Conservation (phyloP, 2,888 invertebrate species). For the Drosophila nigritarsus region DNA sequence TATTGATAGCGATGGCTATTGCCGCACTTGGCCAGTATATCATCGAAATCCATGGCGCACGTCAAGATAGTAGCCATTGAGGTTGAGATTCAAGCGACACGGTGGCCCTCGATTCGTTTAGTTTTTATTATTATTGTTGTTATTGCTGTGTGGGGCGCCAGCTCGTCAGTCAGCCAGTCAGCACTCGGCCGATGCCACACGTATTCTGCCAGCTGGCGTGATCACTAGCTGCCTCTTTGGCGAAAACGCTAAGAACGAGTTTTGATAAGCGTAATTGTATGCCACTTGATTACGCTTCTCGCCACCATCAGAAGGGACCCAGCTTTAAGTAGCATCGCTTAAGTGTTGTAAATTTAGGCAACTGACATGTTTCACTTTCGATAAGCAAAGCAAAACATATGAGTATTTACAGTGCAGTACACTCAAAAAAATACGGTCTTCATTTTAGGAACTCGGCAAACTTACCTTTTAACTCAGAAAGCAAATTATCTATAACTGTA, state of each 20-base stretch:
- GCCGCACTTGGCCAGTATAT: conserved; percentile 86
- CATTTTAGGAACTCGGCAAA: too few species aligned
- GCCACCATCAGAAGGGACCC: neutral
- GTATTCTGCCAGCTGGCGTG: conserved; percentile 54
- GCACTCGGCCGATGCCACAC: conserved; percentile 72
- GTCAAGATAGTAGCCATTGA: conserved; percentile 5
- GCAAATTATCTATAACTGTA: too few species aligned
- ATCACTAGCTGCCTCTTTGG: conserved; percentile 28
- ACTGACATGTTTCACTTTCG: neutral
- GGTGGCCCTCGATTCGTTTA: neutral
- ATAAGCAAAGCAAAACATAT: neutral
- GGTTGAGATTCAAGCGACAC: conserved; percentile 17
- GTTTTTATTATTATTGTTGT: neutral
- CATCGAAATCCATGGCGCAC: conserved; percentile 84
- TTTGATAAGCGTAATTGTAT: conserved; percentile 17
- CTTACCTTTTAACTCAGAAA: too few species aligned
- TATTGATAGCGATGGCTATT: conserved; percentile 86
- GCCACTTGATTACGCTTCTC: neutral
- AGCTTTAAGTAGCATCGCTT: neutral
- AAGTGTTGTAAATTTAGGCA: neutral
- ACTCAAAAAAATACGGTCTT: neutral
- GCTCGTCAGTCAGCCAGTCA: conserved; percentile 8
- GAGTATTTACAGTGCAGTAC: neutral
- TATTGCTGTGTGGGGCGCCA: neutral
- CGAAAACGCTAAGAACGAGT: conserved; percentile 42